Conservation (phyloP, 1,140 invertebrate species). For the Microplitis demolitor region DNA sequence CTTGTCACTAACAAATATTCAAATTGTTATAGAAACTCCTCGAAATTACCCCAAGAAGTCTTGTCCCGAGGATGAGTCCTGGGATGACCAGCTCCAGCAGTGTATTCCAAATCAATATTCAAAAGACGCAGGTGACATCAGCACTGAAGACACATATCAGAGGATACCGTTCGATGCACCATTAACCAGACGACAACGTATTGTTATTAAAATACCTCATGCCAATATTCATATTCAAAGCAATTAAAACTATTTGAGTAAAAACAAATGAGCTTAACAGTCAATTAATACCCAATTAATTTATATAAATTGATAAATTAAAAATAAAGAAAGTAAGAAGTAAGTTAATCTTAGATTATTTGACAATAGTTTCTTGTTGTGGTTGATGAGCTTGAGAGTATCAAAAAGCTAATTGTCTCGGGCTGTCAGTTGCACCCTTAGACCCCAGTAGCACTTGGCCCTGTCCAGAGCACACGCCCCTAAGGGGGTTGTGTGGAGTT, state of each 20-base stretch:
- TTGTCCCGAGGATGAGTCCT: slow-evolving; percentile 33
- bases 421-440: slow-evolving; percentile 53
- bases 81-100: slow-evolving; percentile 34
- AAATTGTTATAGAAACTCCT: slow-evolving; percentile 32
- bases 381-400: slow-evolving; percentile 37
- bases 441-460: slow-evolving; percentile 39
- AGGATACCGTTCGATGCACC: background rate
- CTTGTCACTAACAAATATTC: background rate
- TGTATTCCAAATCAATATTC: slow-evolving; percentile 34
- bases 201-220: slow-evolving; percentile 21
- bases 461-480: slow-evolving; percentile 54
- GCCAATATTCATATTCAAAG: slow-evolving; percentile 6
- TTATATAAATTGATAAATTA: background rate
- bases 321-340: background rate
- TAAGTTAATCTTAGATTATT: background rate
- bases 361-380: background rate
- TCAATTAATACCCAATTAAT: too few relatives aligned
- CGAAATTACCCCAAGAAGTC: slow-evolving; percentile 42
- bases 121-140: slow-evolving; percentile 30
- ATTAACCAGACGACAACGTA: slow-evolving; percentile 21
- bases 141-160: slow-evolving; percentile 28
- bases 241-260: background rate
- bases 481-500: slow-evolving; percentile 28
- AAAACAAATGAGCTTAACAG: too few relatives aligned
- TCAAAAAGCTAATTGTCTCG: slow-evolving; percentile 55